Evolutionary conservation across 2,113 vertebrate species (phyloP), one percentile per base, ranked within the genome.

Genomic region (Terrapene triunguis): DNA sequence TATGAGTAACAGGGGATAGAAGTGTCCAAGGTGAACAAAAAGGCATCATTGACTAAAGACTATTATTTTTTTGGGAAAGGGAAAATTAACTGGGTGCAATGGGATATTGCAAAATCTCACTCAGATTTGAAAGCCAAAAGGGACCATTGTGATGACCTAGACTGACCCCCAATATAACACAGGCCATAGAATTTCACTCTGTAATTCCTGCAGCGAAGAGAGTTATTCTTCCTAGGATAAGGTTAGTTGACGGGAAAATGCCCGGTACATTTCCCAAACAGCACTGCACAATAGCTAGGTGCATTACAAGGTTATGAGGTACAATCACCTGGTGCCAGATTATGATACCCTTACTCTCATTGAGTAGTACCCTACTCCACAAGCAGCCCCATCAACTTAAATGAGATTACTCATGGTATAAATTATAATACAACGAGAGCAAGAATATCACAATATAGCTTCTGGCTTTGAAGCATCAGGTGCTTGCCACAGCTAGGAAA

Each of bases 321-420:
- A 55, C 0, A 0, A 53, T 65, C 51, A 5, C 14, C 2, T 50
- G 2, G 78, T 74, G 14, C 0, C 83, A 3, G 82, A 86, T 89
- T 69, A 53, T 17, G 35, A 42, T 65, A 74, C 22, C 42, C 53
- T 85, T 82, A 10, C 4, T 89, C 72, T 80, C 35, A 48, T 55
- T 1, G 82, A 69, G 35, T 19, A 62, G 6, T 72, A 1, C 13
- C 62, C 47, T 78, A 27, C 24, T 47, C 4, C 42, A 27, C 12
- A 47, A 74, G 72, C 11, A 74, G 72, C 35, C 10, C 6, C 42
- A 7, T 78, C 42, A 78, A 16, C 13, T 78, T 78, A 42, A 27
- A 76, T 22, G 38, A 72, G 19, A 78, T 13, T 25, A 47, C 19
- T 74, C 38, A 48, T 69, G 78, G n/a, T 85, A 82, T 32, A 87